Evolutionary conservation across 2,113 vertebrate species (phyloP), one percentile per base, ranked within the genome.

Genomic region (Tenrec ecaudatus): DNA sequence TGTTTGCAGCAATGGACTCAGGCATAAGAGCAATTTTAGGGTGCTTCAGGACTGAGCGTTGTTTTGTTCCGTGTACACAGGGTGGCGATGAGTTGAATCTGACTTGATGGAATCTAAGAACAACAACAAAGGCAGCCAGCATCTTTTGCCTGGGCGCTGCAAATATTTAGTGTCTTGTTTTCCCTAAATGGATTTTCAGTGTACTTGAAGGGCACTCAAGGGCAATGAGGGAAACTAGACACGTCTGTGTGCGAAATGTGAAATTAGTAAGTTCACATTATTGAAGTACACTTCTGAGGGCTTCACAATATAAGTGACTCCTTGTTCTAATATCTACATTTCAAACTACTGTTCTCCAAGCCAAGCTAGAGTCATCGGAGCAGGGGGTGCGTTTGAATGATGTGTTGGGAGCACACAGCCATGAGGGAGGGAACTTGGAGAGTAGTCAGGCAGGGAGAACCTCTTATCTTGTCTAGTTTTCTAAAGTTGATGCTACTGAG

Each of bases 281-380:
- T 78, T 66, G 66, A 86, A 88, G 81, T 57, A 88, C 33, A 82
- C 62, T 89, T 94, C 27, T 9, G 36, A 69, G 90, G 6, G n/a
- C 25, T 88, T 82, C 43, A 79, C 38, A 31, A 73, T 86, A 57
- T 77, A 96, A 86, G 94, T 9, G 58, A 83, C 76, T 75, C 12
- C 64, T 84, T 77, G 20, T 80, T 90, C 29, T 71, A 82, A 79
- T 29, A 79, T 88, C 80, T 77, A 3, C 7, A 6, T 83, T 77
- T 14, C 23, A 38, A 93, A 83, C 83, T 66, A 43, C 71, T 25
- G 16, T 80, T 90, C 27, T 40, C 5, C 11, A 85, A 80, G 90
- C 58, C 33, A 90, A 92, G 93, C 36, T 6, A 8, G 14, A 82
- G 58, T n/a, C 17, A 2, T 68, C 53, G 33, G 4, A 20, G 66